Evolutionary conservation across 1,140 invertebrate genomes (phyloP), one percentile per base, ranked within the genome.

Genomic region (Babylonia areolata): DNA sequence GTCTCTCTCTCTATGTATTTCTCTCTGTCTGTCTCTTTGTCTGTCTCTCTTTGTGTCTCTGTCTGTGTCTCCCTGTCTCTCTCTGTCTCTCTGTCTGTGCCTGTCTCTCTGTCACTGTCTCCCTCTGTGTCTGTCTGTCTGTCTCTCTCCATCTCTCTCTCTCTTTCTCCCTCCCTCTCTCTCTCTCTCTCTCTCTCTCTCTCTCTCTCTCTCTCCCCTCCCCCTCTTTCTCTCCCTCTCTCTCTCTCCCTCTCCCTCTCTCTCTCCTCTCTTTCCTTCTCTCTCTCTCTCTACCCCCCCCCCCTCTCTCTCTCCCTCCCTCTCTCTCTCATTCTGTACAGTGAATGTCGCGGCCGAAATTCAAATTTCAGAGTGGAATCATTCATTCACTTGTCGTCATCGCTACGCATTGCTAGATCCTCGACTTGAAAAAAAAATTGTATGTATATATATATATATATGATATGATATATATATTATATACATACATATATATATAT

Each of bases 21-120:
- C 9, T 51, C 9, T 51, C 9, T 51, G 46, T 51, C 9, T 3
- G 46, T 51, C 9, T 3, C 9, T 51, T 9, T 77, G 1, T 40
- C 75, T 77, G 31, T 73, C 11, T 37, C 35, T 73, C 35, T 37
- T 20, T 37, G 5, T 20, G 6, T 73, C 11, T 37, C 35, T 73
- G 28, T 77, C 75, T 77, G 28, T 77, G 37, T 37, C 37, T 40
- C 20, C 40, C 37, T 77, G 37, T 77, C 75, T 77, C 39, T 77
- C 37, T 77, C 75, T 77, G 11, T 40, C 39, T 77, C 71, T 73
- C 71, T 35, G 31, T 33, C 9, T 73, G 31, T 73, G 31, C 35
- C 9, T 73, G 31, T 73, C 71, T 73, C 71, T 73, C 71, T 73
- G 31, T 73, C 71, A 35, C 71, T 73, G 31, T 73, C 71, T 69